These are phyloP conservation scores for Polyommatus iphigenia DNA, from an alignment of 2,888 invertebrate genomes.

Conservation along the genomic window DNA sequence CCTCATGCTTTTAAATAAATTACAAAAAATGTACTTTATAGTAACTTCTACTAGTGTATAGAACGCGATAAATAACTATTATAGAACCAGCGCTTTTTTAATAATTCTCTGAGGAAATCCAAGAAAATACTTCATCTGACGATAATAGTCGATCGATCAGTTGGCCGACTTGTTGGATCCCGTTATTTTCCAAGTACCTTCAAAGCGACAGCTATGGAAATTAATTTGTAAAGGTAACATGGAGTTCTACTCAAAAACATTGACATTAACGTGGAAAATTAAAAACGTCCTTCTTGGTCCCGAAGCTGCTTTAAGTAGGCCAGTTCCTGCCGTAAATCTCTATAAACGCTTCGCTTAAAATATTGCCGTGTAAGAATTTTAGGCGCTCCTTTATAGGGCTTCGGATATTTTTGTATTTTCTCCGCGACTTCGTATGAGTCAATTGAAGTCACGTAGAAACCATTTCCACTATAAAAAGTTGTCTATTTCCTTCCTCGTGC, in stretches of 20 bases:
- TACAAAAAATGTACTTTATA: background rate
- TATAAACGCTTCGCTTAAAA: constrained; percentile 3
- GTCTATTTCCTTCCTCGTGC: no score
- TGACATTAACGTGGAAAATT: background rate
- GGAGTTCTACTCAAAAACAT: background rate
- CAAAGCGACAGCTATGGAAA: background rate
- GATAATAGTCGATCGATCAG: background rate
- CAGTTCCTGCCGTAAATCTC: constrained; percentile 20
- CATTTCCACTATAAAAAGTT: no score
- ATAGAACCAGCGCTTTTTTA: no score
- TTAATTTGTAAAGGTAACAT: background rate
- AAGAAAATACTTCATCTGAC: no score
- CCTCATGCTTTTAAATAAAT: constrained; percentile 6
- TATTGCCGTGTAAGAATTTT: constrained; percentile 1
- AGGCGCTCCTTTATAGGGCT: background rate
- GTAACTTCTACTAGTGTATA: no score
- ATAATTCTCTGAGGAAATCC: no score
- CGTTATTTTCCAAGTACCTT: no score
- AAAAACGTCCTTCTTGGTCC: background rate
- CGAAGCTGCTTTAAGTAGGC: background rate
- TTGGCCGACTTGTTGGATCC: background rate
- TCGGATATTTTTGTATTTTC: background rate
- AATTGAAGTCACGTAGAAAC: no score
- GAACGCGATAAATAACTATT: no score
- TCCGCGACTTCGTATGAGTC: background rate